phyloP scores from a whole-genome alignment of 2,888 invertebrate species.

The Coelinius sp. region DNA sequence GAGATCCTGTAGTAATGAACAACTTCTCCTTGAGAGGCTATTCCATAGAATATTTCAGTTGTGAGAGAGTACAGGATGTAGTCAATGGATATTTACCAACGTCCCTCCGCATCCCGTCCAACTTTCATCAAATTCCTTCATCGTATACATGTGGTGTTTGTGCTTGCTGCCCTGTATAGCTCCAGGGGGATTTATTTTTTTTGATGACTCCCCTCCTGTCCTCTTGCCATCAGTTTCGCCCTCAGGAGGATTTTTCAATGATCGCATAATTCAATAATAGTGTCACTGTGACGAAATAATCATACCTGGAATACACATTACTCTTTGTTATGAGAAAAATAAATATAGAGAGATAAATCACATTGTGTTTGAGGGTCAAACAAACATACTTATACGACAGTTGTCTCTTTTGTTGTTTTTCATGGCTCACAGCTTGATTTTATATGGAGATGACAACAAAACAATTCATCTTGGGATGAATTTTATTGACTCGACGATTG shows the following conservation, averaged over 20 bases:
- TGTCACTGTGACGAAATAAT: constrained; percentile 35
- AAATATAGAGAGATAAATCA: constrained; percentile 33
- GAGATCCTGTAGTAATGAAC: constrained; percentile 43
- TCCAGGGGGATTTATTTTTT: constrained; percentile 7
- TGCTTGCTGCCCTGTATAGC: constrained; percentile 7
- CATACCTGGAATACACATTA: constrained; percentile 26
- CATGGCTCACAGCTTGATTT: constrained; percentile 3
- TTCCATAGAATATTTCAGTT: constrained; percentile 50
- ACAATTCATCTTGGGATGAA: not conserved
- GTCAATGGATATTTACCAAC: constrained; percentile 21
- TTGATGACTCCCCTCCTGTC: not conserved
- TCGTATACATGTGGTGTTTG: not conserved
- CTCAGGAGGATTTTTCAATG: not conserved
- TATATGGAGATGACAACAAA: constrained; percentile 17
- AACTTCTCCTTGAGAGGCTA: constrained; percentile 44
- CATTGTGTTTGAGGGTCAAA: not conserved
- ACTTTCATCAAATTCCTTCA: constrained; percentile 9
- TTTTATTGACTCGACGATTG: not conserved
- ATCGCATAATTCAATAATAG: constrained; percentile 1
- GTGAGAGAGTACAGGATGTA: constrained; percentile 41
- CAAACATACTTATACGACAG: constrained; percentile 12
- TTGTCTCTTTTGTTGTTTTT: constrained; percentile 1
- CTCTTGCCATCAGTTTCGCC: not conserved
- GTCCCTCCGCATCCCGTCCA: constrained; percentile 38
- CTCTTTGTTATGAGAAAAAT: constrained; percentile 12